Conservation (phyloP, 1,140 invertebrate species). For the Brachionus rubens region DNA sequence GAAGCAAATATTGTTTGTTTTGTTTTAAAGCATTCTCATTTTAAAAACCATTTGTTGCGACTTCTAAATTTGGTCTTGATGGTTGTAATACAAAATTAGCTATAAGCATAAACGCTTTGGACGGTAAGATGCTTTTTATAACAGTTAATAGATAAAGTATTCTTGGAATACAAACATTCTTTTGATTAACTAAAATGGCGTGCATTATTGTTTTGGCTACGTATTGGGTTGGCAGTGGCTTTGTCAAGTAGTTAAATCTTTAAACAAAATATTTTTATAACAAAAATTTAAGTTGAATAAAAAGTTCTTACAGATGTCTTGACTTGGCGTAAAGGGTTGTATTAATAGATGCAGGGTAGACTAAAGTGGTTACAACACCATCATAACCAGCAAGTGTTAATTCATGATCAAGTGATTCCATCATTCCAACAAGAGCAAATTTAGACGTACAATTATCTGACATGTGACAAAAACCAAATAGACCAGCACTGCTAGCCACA, state of each 20-base stretch:
- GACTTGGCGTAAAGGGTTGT: slow-evolving; percentile 43
- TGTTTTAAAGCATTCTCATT: too few species aligned
- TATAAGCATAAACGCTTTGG: slow-evolving; percentile 37
- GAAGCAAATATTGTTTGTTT: too few species aligned
- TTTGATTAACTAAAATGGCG: slow-evolving; percentile 43
- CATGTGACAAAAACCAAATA: slow-evolving; percentile 50
- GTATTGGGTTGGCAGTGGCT: slow-evolving; percentile 6
- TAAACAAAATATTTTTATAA: background rate
- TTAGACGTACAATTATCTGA: slow-evolving; percentile 46
- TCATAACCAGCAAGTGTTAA: slow-evolving; percentile 39
- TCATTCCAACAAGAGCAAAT: slow-evolving; percentile 41
- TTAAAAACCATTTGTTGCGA: background rate
- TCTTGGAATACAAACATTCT: slow-evolving; percentile 44
- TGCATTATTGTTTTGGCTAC: slow-evolving; percentile 41
- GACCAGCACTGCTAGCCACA: slow-evolving; percentile 87
- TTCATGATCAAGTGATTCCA: slow-evolving; percentile 43
- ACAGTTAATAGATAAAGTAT: slow-evolving; percentile 31
- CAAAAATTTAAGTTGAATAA: too few species aligned
- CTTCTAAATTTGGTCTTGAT: slow-evolving; percentile 45
- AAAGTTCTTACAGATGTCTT: slow-evolving; percentile 13
- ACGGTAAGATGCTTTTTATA: slow-evolving; percentile 37
- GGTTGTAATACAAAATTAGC: slow-evolving; percentile 46
- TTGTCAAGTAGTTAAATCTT: slow-evolving; percentile 34
- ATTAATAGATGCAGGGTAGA: slow-evolving; percentile 41
- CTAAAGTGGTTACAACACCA: slow-evolving; percentile 39